These are phyloP conservation scores for Trisateles emortualis DNA, from an alignment of 2,888 invertebrate genomes.

Conservation along the genomic window DNA sequence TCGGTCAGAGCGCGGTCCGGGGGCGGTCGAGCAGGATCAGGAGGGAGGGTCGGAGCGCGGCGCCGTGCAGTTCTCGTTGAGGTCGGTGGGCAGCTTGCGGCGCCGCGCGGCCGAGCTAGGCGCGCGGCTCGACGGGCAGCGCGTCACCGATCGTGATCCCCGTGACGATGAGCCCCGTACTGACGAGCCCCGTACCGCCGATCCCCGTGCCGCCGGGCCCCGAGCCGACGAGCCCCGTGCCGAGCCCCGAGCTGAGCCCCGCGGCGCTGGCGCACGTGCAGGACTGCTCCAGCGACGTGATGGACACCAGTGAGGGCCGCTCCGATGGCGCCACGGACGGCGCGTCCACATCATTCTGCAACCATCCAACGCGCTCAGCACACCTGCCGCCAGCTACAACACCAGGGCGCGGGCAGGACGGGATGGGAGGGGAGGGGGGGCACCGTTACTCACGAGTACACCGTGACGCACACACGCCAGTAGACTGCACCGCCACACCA, in stretches of 20 bases:
- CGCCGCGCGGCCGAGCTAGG: conserved; percentile 42
- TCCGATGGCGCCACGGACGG: conserved; percentile 78
- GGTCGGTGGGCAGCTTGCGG: conserved; percentile 45
- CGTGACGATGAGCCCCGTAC: conserved; percentile 25
- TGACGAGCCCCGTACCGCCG: conserved; percentile 27
- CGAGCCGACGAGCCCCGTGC: conserved; percentile 25
- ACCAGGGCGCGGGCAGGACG: conserved; percentile 52
- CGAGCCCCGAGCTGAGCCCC: conserved; percentile 28
- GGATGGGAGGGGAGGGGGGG: conserved; percentile 42
- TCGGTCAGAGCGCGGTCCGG: conserved; percentile 53
- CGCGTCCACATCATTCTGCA: conserved; percentile 86
- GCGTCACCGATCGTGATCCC: conserved; percentile 15
- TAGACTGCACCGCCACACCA: conserved; percentile 42
- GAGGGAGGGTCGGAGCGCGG: conserved; percentile 9
- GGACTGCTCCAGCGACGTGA: conserved; percentile 60
- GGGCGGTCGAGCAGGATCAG: conserved; percentile 25
- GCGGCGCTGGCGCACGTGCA: conserved; percentile 27
- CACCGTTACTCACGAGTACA: conserved; percentile 80
- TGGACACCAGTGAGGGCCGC: conserved; percentile 65
- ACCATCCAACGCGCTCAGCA: conserved; percentile 83
- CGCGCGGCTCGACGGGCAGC: conserved; percentile 46
- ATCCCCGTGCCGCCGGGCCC: conserved; percentile 21
- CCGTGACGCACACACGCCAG: conserved; percentile 55
- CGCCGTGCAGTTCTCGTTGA: conserved; percentile 46
- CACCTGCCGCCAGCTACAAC: conserved; percentile 75